These are phyloP conservation scores for Ormyrus pomaceus DNA, from an alignment of 2,888 invertebrate species.

Conservation along the genomic window DNA sequence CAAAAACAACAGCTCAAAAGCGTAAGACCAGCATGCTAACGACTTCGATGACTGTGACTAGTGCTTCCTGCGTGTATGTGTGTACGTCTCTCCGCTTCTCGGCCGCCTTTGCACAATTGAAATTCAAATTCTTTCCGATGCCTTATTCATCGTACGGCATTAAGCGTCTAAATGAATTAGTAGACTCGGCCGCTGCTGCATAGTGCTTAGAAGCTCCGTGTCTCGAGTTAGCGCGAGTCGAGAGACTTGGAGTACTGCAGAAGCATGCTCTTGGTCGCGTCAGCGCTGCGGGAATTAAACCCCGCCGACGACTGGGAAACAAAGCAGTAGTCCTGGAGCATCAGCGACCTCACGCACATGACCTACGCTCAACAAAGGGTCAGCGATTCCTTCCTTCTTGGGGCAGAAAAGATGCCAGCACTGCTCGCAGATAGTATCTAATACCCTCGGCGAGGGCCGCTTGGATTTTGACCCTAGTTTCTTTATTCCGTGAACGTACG, in stretches of 20 bases:
- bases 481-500: no score
- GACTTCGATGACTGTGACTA: neutral
- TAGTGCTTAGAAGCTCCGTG: neutral
- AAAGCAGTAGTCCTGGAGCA: conserved; percentile 3
- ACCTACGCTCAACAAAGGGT: neutral
- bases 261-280: neutral
- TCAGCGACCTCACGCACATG: conserved; percentile 19
- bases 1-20: neutral
- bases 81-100: neutral
- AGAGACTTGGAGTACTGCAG: conserved; percentile 32
- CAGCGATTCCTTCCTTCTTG: neutral
- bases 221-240: conserved; percentile 21
- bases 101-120: conserved; percentile 8
- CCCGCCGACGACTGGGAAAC: neutral
- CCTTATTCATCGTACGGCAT: conserved; percentile 36
- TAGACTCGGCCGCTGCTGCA: neutral
- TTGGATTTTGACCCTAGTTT: no score
- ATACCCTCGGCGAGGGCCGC: no score
- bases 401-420: neutral
- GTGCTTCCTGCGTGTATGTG: neutral
- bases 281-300: neutral
- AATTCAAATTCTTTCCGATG: conserved; percentile 43
- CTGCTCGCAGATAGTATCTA: no score
- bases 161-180: conserved; percentile 37
- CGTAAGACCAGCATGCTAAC: conserved; percentile 14